Evolutionary conservation across 2,797 vertebrate species (phyloP).

Genomic region (Pelodytes ibericus): DNA sequence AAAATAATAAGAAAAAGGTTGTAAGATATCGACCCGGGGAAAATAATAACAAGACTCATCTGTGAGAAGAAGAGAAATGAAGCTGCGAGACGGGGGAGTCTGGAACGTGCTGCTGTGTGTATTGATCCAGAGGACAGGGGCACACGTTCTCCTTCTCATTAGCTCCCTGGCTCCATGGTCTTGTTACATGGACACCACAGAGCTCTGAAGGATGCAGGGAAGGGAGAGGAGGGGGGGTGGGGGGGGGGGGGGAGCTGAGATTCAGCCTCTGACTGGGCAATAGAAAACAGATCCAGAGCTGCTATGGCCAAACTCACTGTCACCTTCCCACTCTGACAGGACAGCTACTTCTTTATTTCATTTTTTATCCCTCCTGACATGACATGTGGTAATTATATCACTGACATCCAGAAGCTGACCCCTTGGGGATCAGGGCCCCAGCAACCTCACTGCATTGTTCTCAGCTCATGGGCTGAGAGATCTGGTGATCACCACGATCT

Average conservation of each 20-base stretch:
- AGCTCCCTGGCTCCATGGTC: slow-evolving; percentile 86
- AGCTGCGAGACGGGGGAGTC: slow-evolving; percentile 96
- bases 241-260: background rate
- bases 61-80: slow-evolving; percentile 98
- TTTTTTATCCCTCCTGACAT: slow-evolving; percentile 30
- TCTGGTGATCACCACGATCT: background rate
- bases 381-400: slow-evolving; percentile 52
- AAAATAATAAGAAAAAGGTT: slow-evolving; percentile 86
- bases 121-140: slow-evolving; percentile 88
- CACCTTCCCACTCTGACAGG: slow-evolving; percentile 55
- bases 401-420: slow-evolving; percentile 40
- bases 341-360: slow-evolving; percentile 31
- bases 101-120: slow-evolving; percentile 88
- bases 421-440: slow-evolving; percentile 25
- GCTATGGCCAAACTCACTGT: slow-evolving; percentile 53
- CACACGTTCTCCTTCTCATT: slow-evolving; percentile 79
- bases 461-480: too few species aligned
- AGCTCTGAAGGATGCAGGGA: slow-evolving; percentile 65
- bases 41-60: slow-evolving; percentile 92
- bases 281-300: slow-evolving; percentile 51
- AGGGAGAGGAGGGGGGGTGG: background rate
- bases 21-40: slow-evolving; percentile 94
- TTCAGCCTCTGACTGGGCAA: slow-evolving; percentile 43
- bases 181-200: slow-evolving; percentile 85
- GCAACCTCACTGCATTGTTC: background rate